Evolutionary conservation across 2,113 vertebrate species (phyloP), one percentile per base, ranked within the genome.

Genomic region (Circaetus gallicus): DNA sequence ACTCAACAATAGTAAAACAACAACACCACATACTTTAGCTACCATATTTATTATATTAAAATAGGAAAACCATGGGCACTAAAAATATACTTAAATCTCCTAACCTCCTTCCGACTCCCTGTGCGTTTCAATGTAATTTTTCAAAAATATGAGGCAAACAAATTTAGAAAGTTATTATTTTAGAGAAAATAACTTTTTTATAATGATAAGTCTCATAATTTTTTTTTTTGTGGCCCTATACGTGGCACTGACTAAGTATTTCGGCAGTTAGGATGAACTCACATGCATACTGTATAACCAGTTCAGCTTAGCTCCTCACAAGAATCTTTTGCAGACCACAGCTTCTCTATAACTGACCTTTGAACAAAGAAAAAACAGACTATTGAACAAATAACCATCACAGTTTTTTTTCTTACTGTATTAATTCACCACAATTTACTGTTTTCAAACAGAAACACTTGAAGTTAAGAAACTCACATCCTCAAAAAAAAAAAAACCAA

Each of bases 361-460:
- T 7, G 1, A 66, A 26, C 1, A 62, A 49, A 29, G 2, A 42
- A 15, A 2, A 42, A 0, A 3, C 2, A 32, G 0, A 2, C 1
- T 4, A 2, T 0, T 4, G 2, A 90, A 8, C 26, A 6, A 15
- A 11, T 0, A 21, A 0, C 2, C 9, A 18, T 3, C 2, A 1
- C 0, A 0, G 5, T 20, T 43, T 10, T 16, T 5, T 5, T 28
- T 20, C 13, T 8, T 19, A 6, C 16, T 3, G 2, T 1, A 13
- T 6, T 9, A 1, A 5, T 2, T 36, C 14, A 7, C 7, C 1
- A 2, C 4, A 28, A 3, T 1, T 40, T 12, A 4, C 1, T 14
- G 2, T 4, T 82, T 53, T 50, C 11, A n/a, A 11, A 12, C 7
- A n/a, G 5, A 42, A 84, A 42, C 2, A 8, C 20, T 7, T 18